Evolutionary conservation across 2,888 invertebrate genomes (phyloP), one percentile per base, ranked within the genome.

Genomic region (Anaspis maculata): DNA sequence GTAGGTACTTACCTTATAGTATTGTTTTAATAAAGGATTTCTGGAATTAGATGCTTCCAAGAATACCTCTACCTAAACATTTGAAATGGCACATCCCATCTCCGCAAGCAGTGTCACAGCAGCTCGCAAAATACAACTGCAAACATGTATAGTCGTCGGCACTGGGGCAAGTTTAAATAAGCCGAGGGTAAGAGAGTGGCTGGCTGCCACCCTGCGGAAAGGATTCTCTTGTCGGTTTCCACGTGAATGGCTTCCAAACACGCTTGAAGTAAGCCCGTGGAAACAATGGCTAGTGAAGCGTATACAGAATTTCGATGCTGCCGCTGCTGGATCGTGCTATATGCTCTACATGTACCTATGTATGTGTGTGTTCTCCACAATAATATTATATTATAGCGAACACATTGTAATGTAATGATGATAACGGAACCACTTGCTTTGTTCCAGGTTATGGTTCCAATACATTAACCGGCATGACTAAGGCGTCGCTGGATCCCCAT

Each of bases 401-500:
- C n/a, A n/a, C n/a, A n/a, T 30, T 43, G 37, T 43, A 44, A 38
- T 44, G 37, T 28, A 34, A 35, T 31, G 32, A 27, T 25, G 32
- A 39, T 16, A 19, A 19, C 19, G 5, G 19, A 34, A 22, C 32
- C 28, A 22, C 27, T 35, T 32, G 58, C 60, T 65, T 61, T 58
- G 56, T 82, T 77, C 3, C 74, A 89, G 89, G 88, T 62, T 89
- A 90, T 73, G 80, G 84, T 64, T 77, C 83, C 64, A 87, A 89
- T 70, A 75, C 83, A 30, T 66, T 86, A 59, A 75, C 77, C 49
- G 81, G 76, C 45, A 82, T 83, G 79, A 83, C 83, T 42, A 88
- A 88, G 66, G 75, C 85, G 54, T 80, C 84, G 48, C 71, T 90
- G 66, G 90, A 89, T 67, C 83, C 88, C 31, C 89, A 90, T 70